Base-by-base conservation (phyloP, 2,113 vertebrate species). In the Amazona vittata region DNA sequence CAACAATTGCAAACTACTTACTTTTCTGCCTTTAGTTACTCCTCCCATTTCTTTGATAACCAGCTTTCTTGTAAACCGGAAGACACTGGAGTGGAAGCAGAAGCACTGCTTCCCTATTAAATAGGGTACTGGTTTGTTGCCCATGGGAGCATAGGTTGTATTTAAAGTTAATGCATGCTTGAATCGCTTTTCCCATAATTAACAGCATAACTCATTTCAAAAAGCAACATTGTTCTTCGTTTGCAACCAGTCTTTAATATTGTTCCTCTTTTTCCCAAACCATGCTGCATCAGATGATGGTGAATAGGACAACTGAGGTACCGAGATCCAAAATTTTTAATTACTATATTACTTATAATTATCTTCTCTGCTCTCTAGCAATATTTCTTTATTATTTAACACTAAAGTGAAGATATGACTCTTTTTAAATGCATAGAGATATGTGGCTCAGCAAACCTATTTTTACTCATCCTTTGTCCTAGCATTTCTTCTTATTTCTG, bases 271-370 rank as follows among this genome's bases (percentile, higher is more conserved):
- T 97, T 96, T 98, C 96, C 98, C 98, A 97, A 94, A 95, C 97
- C 94, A 95, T 96, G 99, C 98, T 98, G 98, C 98, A 98, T 98
- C 99, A 99, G 99, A 99, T 99, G 99, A 99, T 99, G 99, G 99
- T 99, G 99, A 99, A 99, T 99, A 99, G 99, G 98, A 99, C 99
- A 94, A 99, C 99, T 62, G 99, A 99, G 99, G 99, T 99, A 99
- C 97, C 95, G 93, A 97, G 90, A 97, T 65, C 5, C 91, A 97
- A 63, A 25, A 75, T 95, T 97, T 97, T 97, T 97, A 90, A 96
- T 96, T 94, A 87, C 16, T 96, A 84, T 97, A 28, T 92, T 86
- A 60, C 65, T 86, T 90, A 26, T 52, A 8, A 31, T 77, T 67
- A 89, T 63, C 77, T 95, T 78, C 82, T 91, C 49, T 94, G 20